These are phyloP conservation scores for Platycheirus rosarum DNA, from an alignment of 2,888 invertebrate species.

Conservation along the genomic window DNA sequence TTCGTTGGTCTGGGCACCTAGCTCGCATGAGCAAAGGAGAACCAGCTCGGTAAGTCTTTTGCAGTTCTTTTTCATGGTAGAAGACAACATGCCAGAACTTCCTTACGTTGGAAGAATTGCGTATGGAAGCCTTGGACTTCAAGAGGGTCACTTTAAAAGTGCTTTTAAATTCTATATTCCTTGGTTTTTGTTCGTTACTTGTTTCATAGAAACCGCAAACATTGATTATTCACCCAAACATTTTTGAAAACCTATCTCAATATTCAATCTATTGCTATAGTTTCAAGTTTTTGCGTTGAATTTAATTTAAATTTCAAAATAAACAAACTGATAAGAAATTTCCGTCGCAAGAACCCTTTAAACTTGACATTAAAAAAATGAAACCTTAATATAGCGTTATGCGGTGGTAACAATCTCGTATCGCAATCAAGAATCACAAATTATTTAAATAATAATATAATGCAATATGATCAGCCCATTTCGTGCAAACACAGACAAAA, in stretches of 20 bases:
- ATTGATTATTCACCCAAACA: not conserved
- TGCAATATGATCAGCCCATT: not conserved
- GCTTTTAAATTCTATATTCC: no score
- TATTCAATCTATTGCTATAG: not conserved
- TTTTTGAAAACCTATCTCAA: not conserved
- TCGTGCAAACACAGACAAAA: not conserved
- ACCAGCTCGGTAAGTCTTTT: no score
- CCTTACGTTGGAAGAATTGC: no score
- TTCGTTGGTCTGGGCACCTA: no score
- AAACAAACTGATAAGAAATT: conserved; percentile 21
- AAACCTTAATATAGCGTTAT: not conserved
- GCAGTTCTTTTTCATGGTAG: no score
- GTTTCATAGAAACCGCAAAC: no score
- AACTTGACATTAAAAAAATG: not conserved
- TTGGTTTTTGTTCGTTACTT: no score
- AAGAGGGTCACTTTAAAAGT: no score
- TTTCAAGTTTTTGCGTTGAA: not conserved
- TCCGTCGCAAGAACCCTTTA: not conserved
- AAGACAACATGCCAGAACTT: no score
- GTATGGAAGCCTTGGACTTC: no score
- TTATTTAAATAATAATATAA: conserved; percentile 5
- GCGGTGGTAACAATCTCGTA: not conserved
- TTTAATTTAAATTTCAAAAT: conserved; percentile 2
- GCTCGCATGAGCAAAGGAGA: no score
- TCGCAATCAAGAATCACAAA: not conserved